phyloP scores from a whole-genome alignment of 2,797 vertebrate species.

The Esox lucius region DNA sequence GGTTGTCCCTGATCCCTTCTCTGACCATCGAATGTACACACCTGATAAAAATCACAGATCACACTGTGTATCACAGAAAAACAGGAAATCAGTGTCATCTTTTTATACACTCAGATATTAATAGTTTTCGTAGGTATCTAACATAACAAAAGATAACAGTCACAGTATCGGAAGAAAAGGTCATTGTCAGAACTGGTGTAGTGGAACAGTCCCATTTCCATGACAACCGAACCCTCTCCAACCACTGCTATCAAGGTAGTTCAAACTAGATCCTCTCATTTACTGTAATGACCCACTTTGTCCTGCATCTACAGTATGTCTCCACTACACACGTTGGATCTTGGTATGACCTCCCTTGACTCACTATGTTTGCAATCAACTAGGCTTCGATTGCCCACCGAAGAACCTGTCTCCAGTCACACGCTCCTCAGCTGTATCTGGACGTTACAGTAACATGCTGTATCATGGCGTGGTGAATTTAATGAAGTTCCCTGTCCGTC shows the following conservation, averaged over 20 bases:
- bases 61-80: constrained; percentile 19
- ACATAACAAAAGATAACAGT: constrained; percentile 1
- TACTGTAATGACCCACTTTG: not conserved
- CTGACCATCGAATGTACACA: constrained; percentile 38
- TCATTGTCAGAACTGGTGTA: constrained; percentile 24
- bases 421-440: not conserved
- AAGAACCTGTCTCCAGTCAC: not conserved
- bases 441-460: not conserved
- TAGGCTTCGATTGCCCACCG: not conserved
- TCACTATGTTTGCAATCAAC: not conserved
- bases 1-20: constrained; percentile 22
- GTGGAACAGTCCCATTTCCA: too few species aligned
- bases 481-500: constrained; percentile 10
- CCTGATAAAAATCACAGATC: constrained; percentile 52
- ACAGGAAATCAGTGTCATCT: constrained; percentile 35
- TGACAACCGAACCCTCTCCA: not conserved
- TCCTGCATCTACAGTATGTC: not conserved
- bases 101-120: constrained; percentile 17
- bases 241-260: not conserved
- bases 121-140: constrained; percentile 18
- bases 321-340: not conserved
- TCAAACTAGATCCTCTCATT: not conserved
- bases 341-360: not conserved
- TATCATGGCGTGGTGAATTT: constrained; percentile 20
- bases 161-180: constrained; percentile 19